A percentile compares a stretch with the other conserved stretches of the same genome.
Conservation (phyloP, 2,888 invertebrate species). For the Clunio marinus region DNA sequence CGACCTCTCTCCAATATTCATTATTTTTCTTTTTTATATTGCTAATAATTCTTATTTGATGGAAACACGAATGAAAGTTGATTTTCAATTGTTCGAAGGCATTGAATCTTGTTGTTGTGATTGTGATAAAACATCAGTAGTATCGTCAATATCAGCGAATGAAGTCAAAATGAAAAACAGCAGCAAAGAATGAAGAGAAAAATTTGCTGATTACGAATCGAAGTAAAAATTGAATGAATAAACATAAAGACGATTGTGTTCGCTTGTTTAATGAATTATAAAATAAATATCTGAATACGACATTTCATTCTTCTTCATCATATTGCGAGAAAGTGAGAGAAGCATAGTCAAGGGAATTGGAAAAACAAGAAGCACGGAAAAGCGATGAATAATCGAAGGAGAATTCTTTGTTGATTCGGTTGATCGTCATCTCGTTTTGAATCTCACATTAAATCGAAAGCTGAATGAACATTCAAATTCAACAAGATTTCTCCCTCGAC, state of each 20-base stretch:
- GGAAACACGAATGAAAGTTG: not conserved
- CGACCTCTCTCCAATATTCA: too few species aligned
- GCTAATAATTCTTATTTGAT: not conserved
- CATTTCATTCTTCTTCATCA: not conserved
- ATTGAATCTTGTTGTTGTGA: not conserved
- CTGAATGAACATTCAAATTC: not conserved
- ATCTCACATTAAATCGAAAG: too few species aligned
- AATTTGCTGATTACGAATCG: constrained; percentile 16
- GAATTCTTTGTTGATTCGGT: not conserved
- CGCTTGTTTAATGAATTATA: constrained; percentile 31
- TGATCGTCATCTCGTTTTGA: too few species aligned
- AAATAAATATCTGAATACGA: constrained; percentile 19
- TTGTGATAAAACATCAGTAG: too few species aligned
- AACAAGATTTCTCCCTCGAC: constrained; percentile 6
- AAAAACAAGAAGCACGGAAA: not conserved
- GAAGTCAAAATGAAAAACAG: not conserved
- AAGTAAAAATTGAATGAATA: constrained; percentile 18
- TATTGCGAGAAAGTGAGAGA: not conserved
- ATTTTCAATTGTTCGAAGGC: constrained; percentile 2
- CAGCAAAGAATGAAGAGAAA: not conserved
- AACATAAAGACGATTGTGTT: constrained; percentile 28
- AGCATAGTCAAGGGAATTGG: not conserved
- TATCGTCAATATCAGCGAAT: not conserved
- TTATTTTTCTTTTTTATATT: not conserved
- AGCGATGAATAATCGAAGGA: not conserved